phyloP scores from a whole-genome alignment of 2,888 invertebrate genomes.

The Cinara cedri region DNA sequence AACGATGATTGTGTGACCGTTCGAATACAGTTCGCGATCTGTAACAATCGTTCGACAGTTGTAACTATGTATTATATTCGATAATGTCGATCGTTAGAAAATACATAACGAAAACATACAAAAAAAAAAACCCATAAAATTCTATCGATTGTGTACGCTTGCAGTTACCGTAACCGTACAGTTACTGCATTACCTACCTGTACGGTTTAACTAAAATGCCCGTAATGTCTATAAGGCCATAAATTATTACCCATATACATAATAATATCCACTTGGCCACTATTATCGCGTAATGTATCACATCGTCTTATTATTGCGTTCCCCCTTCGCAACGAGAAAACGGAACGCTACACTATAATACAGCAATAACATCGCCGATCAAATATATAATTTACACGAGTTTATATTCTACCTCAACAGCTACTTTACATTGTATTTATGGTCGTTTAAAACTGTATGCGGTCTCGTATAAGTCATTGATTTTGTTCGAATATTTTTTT shows the following conservation, averaged over 20 bases:
- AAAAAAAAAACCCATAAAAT: too few species aligned
- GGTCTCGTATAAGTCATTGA: constrained; percentile 45
- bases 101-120: too few species aligned
- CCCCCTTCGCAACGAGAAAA: constrained; percentile 23
- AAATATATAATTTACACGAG: not conserved
- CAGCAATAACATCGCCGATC: constrained; percentile 21
- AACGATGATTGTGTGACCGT: too few species aligned
- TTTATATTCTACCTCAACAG: constrained; percentile 26
- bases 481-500: constrained; percentile 33
- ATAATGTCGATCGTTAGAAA: too few species aligned
- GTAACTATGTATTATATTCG: too few species aligned
- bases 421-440: constrained; percentile 40
- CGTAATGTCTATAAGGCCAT: not conserved
- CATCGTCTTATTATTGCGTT: not conserved
- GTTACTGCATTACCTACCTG: too few species aligned
- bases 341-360: not conserved
- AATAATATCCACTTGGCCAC: too few species aligned
- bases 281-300: constrained; percentile 45
- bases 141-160: too few species aligned
- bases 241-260: constrained; percentile 23
- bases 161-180: not conserved
- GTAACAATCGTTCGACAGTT: too few species aligned
- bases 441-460: constrained; percentile 37
- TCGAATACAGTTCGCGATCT: too few species aligned
- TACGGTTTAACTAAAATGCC: not conserved